Conservation (phyloP, 2,113 vertebrate genomes). For the Copsychus sechellarum region DNA sequence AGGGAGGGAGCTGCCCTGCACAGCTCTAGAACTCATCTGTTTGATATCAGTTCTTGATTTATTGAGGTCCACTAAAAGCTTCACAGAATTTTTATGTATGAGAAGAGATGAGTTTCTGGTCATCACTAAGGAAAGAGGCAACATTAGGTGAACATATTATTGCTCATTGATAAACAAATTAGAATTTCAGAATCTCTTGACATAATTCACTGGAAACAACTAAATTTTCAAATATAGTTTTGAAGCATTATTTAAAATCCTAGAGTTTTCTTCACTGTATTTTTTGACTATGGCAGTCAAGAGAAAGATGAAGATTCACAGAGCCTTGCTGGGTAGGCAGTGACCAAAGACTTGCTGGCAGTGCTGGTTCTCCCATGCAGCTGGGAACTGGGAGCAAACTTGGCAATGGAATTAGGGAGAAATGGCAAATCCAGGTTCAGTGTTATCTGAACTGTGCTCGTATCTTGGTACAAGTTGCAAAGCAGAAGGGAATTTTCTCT, state of each 20-base stretch:
- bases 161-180: background rate
- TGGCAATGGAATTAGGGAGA: background rate
- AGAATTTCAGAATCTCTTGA: background rate
- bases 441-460: fast-evolving
- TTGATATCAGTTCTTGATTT: background rate
- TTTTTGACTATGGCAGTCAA: background rate
- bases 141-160: background rate
- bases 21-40: background rate
- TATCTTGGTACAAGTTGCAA: background rate
- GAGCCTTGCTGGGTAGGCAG: background rate
- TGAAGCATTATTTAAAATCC: background rate
- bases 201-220: background rate
- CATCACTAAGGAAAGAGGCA: background rate
- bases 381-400: background rate
- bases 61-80: background rate
- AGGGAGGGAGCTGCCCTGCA: background rate
- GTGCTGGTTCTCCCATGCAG: background rate
- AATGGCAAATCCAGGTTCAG: background rate
- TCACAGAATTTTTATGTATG: background rate
- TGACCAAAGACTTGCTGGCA: background rate
- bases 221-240: background rate
- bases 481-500: background rate
- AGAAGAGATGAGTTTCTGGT: background rate
- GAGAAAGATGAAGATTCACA: background rate
- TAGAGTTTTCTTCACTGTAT: background rate